Evolutionary conservation across 2,113 vertebrate species (phyloP).

Genomic region (Sinocyclocheilus rhinocerous): DNA sequence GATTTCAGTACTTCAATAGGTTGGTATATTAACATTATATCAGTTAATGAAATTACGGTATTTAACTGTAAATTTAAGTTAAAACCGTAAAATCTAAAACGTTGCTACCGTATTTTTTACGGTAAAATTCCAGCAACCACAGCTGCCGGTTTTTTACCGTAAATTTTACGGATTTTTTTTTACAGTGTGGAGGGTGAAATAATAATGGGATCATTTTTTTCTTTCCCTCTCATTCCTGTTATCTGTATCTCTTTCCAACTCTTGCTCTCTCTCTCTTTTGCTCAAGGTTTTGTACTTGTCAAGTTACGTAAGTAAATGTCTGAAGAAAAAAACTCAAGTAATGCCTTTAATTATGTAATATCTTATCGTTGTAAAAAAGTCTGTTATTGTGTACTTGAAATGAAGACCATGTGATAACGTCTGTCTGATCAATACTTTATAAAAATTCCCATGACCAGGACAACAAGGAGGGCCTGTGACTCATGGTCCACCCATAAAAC

Average conservation of each 20-base stretch:
- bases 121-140: too few species aligned
- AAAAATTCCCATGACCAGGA: constrained; percentile 5
- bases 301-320: background rate
- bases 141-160: too few species aligned
- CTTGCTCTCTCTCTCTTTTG: background rate
- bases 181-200: constrained; percentile 33
- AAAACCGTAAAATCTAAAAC: too few species aligned
- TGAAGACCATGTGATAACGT: constrained; percentile 33
- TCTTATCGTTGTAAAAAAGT: background rate
- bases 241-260: background rate
- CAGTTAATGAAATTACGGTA: too few species aligned
- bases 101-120: too few species aligned
- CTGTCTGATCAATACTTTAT: constrained; percentile 14
- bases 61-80: too few species aligned
- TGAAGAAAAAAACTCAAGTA: background rate
- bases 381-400: background rate
- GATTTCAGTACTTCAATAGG: too few species aligned
- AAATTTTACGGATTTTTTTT: too few species aligned
- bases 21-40: too few species aligned
- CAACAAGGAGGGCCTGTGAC: background rate
- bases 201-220: constrained; percentile 13
- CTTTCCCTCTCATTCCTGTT: background rate
- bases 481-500: background rate
- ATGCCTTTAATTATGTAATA: background rate
- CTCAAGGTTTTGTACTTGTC: background rate